Percentiles rank a stretch among this genome's conserved stretches.
These are phyloP conservation scores for Noctua janthina DNA, from an alignment of 2,888 invertebrate species.

Conservation along the genomic window DNA sequence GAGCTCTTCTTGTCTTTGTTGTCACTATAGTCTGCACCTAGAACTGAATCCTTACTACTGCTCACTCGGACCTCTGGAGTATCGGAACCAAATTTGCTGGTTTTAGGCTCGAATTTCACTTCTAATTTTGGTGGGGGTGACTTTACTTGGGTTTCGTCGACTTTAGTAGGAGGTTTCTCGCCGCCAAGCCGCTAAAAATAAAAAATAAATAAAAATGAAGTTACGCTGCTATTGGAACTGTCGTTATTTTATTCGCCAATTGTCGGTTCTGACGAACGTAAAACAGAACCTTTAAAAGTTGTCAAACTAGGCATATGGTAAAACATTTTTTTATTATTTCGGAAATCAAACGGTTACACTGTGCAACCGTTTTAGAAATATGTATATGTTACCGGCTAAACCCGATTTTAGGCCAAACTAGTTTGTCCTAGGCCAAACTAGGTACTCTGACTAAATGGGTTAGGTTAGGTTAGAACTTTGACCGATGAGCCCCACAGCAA, in stretches of 20 bases:
- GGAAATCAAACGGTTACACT: no score
- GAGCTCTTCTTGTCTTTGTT: conserved; percentile 35
- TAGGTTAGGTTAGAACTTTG: no score
- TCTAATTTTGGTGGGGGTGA: conserved; percentile 43
- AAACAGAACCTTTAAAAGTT: background rate
- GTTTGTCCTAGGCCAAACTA: no score
- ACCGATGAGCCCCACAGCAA: no score
- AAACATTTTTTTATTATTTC: background rate
- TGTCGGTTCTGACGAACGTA: background rate
- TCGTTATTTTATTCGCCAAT: background rate
- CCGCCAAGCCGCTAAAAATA: conserved; percentile 72
- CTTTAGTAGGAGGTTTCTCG: conserved; percentile 46
- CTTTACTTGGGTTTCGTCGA: conserved; percentile 14
- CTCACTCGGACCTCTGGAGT: conserved; percentile 39
- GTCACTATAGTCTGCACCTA: conserved; percentile 11
- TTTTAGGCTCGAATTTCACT: conserved; percentile 26
- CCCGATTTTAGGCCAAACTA: no score
- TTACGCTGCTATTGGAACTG: background rate
- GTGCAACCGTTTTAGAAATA: background rate
- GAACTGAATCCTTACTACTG: conserved; percentile 13
- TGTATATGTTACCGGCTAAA: no score
- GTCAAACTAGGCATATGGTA: background rate
- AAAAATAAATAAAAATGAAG: background rate
- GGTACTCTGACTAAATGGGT: no score
- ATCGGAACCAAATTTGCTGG: conserved; percentile 22